These are phyloP conservation scores for Nymphalis polychloros DNA, from an alignment of 2,888 invertebrate species.

Conservation along the genomic window DNA sequence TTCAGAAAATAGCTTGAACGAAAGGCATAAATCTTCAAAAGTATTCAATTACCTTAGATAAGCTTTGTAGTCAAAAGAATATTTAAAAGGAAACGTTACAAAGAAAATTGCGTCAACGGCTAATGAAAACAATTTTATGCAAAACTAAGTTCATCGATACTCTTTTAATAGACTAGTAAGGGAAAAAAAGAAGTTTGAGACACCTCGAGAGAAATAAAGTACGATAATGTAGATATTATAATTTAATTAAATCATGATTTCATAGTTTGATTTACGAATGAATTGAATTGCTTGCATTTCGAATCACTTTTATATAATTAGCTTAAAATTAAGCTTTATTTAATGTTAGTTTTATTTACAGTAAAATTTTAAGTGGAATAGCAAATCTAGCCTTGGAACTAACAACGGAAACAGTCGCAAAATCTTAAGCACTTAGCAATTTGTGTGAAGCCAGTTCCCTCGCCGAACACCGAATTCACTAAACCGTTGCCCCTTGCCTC, in stretches of 20 bases:
- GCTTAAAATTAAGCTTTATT: background rate
- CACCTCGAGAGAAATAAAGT: conserved; percentile 21
- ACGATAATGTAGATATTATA: background rate
- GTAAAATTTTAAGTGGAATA: conserved; percentile 15
- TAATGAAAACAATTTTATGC: conserved; percentile 67
- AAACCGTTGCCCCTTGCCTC: conserved; percentile 22
- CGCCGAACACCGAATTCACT: conserved; percentile 17
- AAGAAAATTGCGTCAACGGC: conserved; percentile 44
- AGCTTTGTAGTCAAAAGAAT: conserved; percentile 46
- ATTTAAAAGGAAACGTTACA: conserved; percentile 40
- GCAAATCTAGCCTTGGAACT: conserved; percentile 9
- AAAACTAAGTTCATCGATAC: conserved; percentile 51
- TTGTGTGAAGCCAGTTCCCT: conserved; percentile 21
- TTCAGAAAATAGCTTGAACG: conserved; percentile 30
- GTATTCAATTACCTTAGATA: conserved; percentile 40
- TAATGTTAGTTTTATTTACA: background rate
- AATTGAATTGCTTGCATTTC: background rate
- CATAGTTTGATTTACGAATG: background rate
- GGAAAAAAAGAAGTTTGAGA: no score
- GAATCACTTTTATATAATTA: background rate
- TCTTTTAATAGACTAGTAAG: conserved; percentile 42
- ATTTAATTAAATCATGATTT: background rate
- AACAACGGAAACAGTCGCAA: conserved; percentile 21
- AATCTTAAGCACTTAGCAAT: conserved; percentile 30
- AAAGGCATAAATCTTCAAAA: conserved; percentile 39